Percentiles rank a stretch among this genome's conserved stretches.
Conservation (phyloP, 1,140 invertebrate species). For the Tetramorium parvispinum region DNA sequence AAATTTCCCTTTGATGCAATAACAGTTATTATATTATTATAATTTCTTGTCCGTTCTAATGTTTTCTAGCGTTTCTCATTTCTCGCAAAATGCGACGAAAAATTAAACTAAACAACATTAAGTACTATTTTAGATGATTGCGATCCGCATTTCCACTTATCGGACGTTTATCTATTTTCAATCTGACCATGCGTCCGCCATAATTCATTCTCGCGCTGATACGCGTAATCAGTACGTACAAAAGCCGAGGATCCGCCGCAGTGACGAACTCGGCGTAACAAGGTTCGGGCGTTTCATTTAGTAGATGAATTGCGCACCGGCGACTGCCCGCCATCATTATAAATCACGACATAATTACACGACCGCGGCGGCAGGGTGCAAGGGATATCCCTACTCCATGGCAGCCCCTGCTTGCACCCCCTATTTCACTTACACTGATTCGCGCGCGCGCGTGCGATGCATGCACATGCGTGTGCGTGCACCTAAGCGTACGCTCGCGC, state of each 20-base stretch:
- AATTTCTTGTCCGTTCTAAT: background rate
- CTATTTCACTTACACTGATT: constrained; percentile 51
- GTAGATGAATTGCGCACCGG: constrained; percentile 74
- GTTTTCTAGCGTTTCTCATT: background rate
- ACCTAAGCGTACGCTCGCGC: background rate
- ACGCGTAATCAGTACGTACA: constrained; percentile 60
- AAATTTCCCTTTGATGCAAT: background rate
- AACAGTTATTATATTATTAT: background rate
- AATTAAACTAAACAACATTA: background rate
- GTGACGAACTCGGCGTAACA: constrained; percentile 74
- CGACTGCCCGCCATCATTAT: constrained; percentile 76
- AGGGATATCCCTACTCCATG: constrained; percentile 59
- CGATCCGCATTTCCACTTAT: constrained; percentile 13
- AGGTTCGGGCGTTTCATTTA: constrained; percentile 77
- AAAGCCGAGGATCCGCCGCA: constrained; percentile 63
- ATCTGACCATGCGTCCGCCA: constrained; percentile 36
- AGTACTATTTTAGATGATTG: background rate
- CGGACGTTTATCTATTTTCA: constrained; percentile 56
- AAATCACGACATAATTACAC: constrained; percentile 79
- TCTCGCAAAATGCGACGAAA: background rate
- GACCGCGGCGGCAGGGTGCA: constrained; percentile 70
- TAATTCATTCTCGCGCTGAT: constrained; percentile 62
- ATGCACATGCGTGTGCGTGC: background rate
- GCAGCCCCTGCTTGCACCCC: constrained; percentile 58
- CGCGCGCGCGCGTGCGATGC: background rate